These are phyloP conservation scores for Herpetotheres cachinnans DNA, from an alignment of 2,113 vertebrate species.

Conservation along the genomic window DNA sequence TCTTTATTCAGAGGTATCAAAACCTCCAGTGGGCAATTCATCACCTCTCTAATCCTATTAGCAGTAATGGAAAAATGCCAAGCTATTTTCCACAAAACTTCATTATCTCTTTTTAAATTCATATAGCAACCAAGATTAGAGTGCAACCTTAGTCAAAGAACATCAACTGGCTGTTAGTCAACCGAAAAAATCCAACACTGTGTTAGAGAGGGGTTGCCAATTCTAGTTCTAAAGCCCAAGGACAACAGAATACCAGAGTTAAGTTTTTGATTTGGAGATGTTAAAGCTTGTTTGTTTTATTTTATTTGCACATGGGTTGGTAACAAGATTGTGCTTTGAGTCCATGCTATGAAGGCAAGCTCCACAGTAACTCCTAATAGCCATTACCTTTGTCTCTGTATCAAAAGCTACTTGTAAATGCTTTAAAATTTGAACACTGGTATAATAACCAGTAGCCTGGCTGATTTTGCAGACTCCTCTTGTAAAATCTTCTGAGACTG, in stretches of 20 bases:
- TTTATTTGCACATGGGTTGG: background rate
- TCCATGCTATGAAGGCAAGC: background rate
- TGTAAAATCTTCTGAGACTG: background rate
- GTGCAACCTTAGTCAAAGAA: background rate
- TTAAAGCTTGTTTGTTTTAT: background rate
- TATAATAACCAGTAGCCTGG: background rate
- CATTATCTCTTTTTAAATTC: background rate
- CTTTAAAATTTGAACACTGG: background rate
- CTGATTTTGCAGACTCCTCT: background rate
- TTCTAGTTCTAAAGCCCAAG: background rate
- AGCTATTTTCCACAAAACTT: background rate
- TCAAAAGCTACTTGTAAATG: background rate
- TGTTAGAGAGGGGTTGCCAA: background rate
- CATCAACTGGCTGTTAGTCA: accelerated
- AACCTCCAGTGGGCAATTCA: background rate
- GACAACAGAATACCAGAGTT: background rate
- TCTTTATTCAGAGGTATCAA: background rate
- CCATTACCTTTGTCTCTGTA: background rate
- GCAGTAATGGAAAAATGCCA: background rate
- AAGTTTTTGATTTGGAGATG: background rate
- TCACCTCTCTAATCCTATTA: conserved; percentile 16
- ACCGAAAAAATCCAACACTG: background rate
- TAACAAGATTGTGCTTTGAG: background rate
- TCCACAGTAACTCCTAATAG: background rate
- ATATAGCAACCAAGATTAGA: background rate